Conservation (phyloP, 53 echinoderm and acorn worm species). For the Stichopus horrens region DNA sequence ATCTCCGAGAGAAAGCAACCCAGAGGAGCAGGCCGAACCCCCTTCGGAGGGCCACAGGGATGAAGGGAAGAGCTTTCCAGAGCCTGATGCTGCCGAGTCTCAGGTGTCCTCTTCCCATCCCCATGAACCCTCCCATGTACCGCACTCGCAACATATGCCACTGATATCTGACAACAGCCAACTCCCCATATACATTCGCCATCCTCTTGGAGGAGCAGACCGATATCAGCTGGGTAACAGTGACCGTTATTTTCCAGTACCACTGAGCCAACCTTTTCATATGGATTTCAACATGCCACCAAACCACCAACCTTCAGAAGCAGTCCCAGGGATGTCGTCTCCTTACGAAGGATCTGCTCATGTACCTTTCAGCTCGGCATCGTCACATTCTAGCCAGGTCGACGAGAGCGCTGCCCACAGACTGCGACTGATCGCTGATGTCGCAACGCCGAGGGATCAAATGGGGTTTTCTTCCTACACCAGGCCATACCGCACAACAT, state of each 20-base stretch:
- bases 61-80: constrained; percentile 1
- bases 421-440: constrained; percentile 71
- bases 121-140: constrained; percentile 31
- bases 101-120: constrained; percentile 40
- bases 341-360: constrained; percentile 19
- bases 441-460: constrained; percentile 53
- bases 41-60: constrained; percentile 19
- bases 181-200: constrained; percentile 47
- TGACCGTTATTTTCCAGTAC: constrained; percentile 36
- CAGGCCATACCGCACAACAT: constrained; percentile 65
- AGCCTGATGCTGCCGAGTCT: constrained; percentile 33
- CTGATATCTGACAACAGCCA: constrained; percentile 11
- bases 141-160: constrained; percentile 34
- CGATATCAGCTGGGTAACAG: constrained; percentile 9
- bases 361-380: constrained; percentile 34
- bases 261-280: constrained; percentile 17
- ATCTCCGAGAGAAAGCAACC: constrained; percentile 35
- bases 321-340: constrained; percentile 20
- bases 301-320: constrained; percentile 33
- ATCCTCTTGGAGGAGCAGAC: constrained; percentile 17
- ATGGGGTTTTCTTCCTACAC: constrained; percentile 68
- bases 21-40: constrained; percentile 37
- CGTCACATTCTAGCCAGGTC: not conserved
- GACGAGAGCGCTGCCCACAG: constrained; percentile 62
- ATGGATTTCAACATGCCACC: constrained; percentile 29